A percentile compares a stretch with the other conserved stretches of the same genome.
Evolutionary conservation across 2,797 vertebrate genomes (phyloP).

Genomic region (Mareca strepera): DNA sequence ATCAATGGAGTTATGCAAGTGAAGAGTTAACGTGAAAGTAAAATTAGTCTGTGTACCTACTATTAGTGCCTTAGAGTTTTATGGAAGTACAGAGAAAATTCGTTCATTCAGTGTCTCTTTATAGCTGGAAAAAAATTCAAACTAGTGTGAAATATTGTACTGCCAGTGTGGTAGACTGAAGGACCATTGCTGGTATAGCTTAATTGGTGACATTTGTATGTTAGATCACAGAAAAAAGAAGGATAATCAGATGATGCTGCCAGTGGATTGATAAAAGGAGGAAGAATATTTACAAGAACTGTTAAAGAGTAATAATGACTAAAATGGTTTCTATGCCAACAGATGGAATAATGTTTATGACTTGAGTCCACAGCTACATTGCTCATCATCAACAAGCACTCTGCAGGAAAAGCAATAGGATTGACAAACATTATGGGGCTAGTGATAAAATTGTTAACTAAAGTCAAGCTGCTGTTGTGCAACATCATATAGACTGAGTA

Average conservation of each 20-base stretch:
- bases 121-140: not conserved
- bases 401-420: not conserved
- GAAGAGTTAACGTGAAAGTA: not conserved
- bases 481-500: not conserved
- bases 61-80: not conserved
- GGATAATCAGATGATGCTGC: not conserved
- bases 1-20: not conserved
- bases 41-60: not conserved
- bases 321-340: not conserved
- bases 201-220: not conserved
- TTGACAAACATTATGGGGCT: not conserved
- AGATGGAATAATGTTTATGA: not conserved
- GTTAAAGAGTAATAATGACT: not conserved
- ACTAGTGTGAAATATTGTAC: not conserved
- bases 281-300: not conserved
- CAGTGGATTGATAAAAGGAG: not conserved
- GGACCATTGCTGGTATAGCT: not conserved
- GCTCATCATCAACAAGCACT: not conserved
- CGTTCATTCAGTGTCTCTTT: not conserved
- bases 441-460: slow-evolving; percentile 18
- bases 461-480: slow-evolving; percentile 1
- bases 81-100: not conserved
- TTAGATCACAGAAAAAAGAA: not conserved
- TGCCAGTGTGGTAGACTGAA: not conserved
- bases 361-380: not conserved